Percentiles rank a stretch among this genome's conserved stretches.
Conservation (phyloP, 2,888 invertebrate genomes). For the Rhagonycha lutea region DNA sequence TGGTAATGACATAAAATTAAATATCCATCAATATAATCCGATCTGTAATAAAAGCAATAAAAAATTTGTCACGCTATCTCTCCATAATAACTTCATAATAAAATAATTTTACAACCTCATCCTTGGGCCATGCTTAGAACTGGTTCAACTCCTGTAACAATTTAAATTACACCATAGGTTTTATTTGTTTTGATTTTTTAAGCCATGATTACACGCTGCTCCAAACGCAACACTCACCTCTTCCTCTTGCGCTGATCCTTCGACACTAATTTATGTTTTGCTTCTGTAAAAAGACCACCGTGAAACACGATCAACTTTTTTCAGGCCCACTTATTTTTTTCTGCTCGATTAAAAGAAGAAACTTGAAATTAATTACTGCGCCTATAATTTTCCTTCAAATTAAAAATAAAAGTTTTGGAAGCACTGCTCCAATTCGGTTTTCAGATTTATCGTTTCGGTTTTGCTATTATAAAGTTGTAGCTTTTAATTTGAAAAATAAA, state of each 20-base stretch:
- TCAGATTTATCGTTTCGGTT: neutral
- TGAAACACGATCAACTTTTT: constrained; percentile 11
- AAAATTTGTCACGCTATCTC: constrained; percentile 4
- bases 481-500: neutral
- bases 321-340: neutral
- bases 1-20: constrained; percentile 23
- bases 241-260: constrained; percentile 15
- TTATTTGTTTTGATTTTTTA: constrained; percentile 34
- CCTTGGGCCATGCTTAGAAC: neutral
- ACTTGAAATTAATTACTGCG: neutral
- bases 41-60: constrained; percentile 4
- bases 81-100: neutral
- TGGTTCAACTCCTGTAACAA: constrained; percentile 29
- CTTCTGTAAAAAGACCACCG: constrained; percentile 24
- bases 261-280: constrained; percentile 27
- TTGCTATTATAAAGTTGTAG: neutral
- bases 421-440: neutral
- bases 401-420: neutral
- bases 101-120: constrained; percentile 8
- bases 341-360: neutral
- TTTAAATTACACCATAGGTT: constrained; percentile 33
- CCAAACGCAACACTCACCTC: constrained; percentile 10
- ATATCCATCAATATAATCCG: constrained; percentile 10
- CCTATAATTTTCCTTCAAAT: neutral
- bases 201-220: constrained; percentile 31